Conservation (phyloP, 2,797 vertebrate genomes). For the Myotis findleyi region DNA sequence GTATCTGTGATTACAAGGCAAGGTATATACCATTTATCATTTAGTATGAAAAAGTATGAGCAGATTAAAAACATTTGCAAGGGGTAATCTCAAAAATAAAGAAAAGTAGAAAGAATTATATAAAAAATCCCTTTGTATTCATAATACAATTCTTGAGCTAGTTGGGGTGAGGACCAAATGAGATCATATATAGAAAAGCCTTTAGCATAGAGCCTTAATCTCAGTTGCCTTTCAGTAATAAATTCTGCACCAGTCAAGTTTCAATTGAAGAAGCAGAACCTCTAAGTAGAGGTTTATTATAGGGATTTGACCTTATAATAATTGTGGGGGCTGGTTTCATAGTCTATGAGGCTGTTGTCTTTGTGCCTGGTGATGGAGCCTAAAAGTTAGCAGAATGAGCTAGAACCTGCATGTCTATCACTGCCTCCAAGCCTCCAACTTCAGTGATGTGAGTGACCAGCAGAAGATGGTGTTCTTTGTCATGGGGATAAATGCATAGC, state of each 20-base stretch:
- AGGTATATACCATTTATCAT: neutral
- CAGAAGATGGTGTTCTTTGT: neutral
- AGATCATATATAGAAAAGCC: neutral
- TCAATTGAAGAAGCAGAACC: neutral
- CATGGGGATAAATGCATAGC: neutral
- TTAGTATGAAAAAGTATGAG: slow-evolving; percentile 3
- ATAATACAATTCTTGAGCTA: slow-evolving; percentile 26
- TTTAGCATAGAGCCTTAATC: neutral
- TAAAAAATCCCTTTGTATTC: neutral
- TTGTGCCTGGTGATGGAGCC: neutral
- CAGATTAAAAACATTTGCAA: neutral
- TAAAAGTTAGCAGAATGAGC: neutral
- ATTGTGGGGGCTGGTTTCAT: neutral
- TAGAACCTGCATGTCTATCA: neutral
- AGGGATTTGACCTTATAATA: neutral
- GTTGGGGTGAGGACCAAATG: slow-evolving; percentile 6
- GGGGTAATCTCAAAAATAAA: slow-evolving; percentile 18
- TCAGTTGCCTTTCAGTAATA: neutral
- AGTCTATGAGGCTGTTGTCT: neutral
- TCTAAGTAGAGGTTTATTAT: neutral
- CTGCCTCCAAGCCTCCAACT: neutral
- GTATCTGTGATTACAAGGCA: neutral
- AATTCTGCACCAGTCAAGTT: neutral
- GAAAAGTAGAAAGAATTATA: neutral
- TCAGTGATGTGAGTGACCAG: neutral